phyloP scores from a whole-genome alignment of 2,888 invertebrate genomes.

The Chrysolina oricalcia region DNA sequence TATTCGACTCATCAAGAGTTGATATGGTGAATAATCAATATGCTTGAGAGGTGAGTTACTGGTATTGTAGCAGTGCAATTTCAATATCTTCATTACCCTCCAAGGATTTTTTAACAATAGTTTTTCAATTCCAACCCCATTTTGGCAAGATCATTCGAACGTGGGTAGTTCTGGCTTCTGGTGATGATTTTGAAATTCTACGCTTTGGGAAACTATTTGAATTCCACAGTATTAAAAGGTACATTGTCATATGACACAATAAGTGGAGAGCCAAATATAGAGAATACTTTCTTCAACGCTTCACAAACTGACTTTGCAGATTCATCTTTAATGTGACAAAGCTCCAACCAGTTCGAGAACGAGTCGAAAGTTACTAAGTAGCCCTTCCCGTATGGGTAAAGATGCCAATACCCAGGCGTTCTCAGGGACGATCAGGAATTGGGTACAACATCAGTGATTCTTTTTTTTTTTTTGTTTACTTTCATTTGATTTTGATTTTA shows the following conservation, averaged over 20 bases:
- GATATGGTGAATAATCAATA: neutral
- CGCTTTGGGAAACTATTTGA: constrained; percentile 29
- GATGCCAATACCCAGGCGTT: too few relatives aligned
- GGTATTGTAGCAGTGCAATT: constrained; percentile 15
- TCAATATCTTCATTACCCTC: constrained; percentile 11
- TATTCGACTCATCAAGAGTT: neutral
- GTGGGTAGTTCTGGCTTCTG: constrained; percentile 4
- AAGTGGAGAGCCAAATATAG: constrained; percentile 40
- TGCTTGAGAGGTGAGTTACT: constrained; percentile 11
- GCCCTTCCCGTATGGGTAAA: too few relatives aligned
- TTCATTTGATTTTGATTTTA: constrained; percentile 19
- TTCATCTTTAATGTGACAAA: constrained; percentile 39
- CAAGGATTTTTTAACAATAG: constrained; percentile 18
- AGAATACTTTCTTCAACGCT: constrained; percentile 35
- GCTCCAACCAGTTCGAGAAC: too few relatives aligned
- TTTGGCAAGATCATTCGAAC: constrained; percentile 21
- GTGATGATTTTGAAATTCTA: too few relatives aligned
- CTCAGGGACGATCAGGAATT: constrained; percentile 32
- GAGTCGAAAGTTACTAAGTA: too few relatives aligned
- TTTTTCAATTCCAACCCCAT: constrained; percentile 6
- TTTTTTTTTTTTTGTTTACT: constrained; percentile 42
- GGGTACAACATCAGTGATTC: constrained; percentile 22
- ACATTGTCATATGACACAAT: constrained; percentile 37
- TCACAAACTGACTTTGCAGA: constrained; percentile 33
- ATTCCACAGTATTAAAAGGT: constrained; percentile 32